Evolutionary conservation across 2,113 vertebrate species (phyloP), one percentile per base, ranked within the genome.

Genomic region (Osmerus mordax): DNA sequence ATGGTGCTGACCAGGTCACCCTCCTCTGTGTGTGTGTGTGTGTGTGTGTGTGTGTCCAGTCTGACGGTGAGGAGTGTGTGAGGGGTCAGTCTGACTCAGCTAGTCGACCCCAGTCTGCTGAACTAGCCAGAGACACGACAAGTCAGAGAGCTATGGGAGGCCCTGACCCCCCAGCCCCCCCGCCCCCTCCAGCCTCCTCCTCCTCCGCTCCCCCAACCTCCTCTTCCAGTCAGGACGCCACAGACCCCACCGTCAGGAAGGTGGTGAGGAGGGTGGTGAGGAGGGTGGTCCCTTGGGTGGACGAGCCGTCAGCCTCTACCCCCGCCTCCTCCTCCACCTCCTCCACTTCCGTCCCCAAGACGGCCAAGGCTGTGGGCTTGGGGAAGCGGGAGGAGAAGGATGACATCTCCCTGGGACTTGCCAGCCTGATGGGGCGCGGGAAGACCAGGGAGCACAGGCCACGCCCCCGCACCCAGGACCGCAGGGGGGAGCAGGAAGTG

Each of bases 361-460:
- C 76, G 29, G 28, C 52, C 3, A 84, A 41, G 73, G 25, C 72
- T 14, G 15, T 59, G 41, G 74, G 28, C 23, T 21, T 74, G 3
- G 66, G 16, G n/a, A 56, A 69, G 2, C 66, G 69, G 69, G 88
- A 85, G 19, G 85, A 91, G 29, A 93, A 92, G 79, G 96, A 97
- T 25, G 96, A 97, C 77, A 91, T 98, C 71, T 96, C 97, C 0
- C n/a, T 86, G 7, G 95, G 97, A 7, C 90, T 98, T 60, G 86
- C 93, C 60, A 96, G 91, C 72, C 92, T 99, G 21, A 99, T 98
- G 97, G 92, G 95, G 0, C 93, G 95, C 62, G 86, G 92, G 21
- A 91, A 90, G 81, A 93, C 84, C 81, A 98, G 94, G 83, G 95
- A 97, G 62, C 96, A 95, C 83, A 92, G 94, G 52, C 88, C 88